Conservation (phyloP, 2,113 vertebrate species). For the Hipposideros armiger region DNA sequence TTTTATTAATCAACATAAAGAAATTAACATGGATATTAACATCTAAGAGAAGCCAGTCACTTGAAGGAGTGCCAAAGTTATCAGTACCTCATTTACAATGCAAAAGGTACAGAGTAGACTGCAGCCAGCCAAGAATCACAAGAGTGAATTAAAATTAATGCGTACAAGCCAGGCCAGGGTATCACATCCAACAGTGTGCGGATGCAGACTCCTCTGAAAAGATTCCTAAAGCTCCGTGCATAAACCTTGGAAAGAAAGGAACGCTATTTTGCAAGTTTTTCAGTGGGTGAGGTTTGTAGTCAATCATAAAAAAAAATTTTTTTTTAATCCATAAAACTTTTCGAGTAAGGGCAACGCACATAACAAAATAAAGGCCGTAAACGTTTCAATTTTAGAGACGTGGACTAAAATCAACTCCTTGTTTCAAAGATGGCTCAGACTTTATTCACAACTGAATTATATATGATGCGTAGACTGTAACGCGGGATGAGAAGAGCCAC, state of each 20-base stretch:
- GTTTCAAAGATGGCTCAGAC: not conserved
- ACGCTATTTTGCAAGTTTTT: not conserved
- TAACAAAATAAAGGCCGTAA: not conserved
- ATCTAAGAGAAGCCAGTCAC: conserved; percentile 41
- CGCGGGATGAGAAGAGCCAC: too few species aligned
- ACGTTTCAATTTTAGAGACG: not conserved
- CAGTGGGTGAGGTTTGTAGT: not conserved
- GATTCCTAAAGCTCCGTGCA: not conserved
- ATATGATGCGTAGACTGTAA: not conserved
- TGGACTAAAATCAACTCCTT: not conserved
- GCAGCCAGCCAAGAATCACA: not conserved
- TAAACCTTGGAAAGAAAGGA: not conserved
- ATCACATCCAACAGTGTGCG: not conserved
- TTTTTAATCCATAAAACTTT: not conserved
- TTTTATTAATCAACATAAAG: conserved; percentile 58
- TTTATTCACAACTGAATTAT: not conserved
- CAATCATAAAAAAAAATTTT: not conserved
- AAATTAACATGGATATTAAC: not conserved
- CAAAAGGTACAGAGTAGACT: not conserved
- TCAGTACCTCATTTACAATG: conserved; percentile 54
- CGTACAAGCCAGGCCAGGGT: not conserved
- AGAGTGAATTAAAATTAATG: not conserved
- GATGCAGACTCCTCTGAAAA: not conserved
- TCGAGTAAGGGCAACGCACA: not conserved
- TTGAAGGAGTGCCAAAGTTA: conserved; percentile 59